These are phyloP conservation scores for Ptychobarbus kaznakovi DNA, from an alignment of 2,797 vertebrate species.

Conservation along the genomic window DNA sequence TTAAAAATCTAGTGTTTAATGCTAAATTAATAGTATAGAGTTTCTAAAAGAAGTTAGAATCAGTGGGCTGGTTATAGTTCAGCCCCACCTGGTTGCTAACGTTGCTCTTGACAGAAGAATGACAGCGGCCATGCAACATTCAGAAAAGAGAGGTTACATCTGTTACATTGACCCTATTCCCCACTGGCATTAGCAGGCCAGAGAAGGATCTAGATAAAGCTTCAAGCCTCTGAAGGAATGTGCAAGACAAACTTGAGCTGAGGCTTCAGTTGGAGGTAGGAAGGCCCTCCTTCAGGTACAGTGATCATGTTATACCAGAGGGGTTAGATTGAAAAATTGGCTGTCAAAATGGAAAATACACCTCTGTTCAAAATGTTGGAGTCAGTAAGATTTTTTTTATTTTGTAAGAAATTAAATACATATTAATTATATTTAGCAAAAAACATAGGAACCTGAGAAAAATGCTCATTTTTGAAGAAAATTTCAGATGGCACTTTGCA, in stretches of 20 bases:
- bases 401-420: neutral
- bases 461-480: neutral
- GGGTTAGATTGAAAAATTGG: neutral
- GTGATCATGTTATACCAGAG: neutral
- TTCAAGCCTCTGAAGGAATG: conserved; percentile 15
- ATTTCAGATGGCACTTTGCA: too few relatives aligned
- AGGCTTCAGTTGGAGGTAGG: conserved; percentile 14
- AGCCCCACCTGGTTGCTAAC: conserved; percentile 48
- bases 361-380: neutral
- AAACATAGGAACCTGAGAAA: neutral
- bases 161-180: conserved; percentile 44
- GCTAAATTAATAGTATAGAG: conserved; percentile 3
- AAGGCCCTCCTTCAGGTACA: conserved; percentile 43
- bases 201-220: conserved; percentile 22
- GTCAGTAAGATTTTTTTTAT: neutral
- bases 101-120: conserved; percentile 61
- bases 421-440: neutral
- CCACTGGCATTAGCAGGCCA: neutral
- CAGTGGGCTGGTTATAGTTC: neutral
- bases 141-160: conserved; percentile 49
- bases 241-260: conserved; percentile 32
- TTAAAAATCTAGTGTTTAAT: neutral
- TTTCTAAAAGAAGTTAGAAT: neutral
- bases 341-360: neutral
- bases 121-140: conserved; percentile 63